Base-by-base conservation (phyloP, 2,797 vertebrate species). In the Enteromius argenteus region DNA sequence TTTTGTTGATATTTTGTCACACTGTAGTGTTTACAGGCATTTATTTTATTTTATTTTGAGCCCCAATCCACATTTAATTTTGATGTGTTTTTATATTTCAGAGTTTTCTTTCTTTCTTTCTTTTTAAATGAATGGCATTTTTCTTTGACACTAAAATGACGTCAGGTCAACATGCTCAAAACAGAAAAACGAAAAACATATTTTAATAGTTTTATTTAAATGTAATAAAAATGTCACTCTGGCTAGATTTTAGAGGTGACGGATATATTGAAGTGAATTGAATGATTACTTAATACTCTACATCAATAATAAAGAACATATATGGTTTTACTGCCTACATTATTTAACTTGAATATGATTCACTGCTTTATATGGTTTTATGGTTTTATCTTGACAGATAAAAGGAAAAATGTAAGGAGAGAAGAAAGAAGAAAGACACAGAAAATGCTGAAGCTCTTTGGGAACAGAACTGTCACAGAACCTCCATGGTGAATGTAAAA, bases 371-470 rank as follows among this genome's bases (percentile, higher is more conserved):
- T 73, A 46, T 46, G 42, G 42, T 17, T 42, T 15, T 14, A 58
- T 8, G 56, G 56, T 77, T 89, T 27, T 79, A 13, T 42, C 19
- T 66, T 37, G 3, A 53, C 84, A 87, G 86, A 83, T 42, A 78
- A 64, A 66, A 76, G 46, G 77, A 80, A 72, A 69, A 44, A 79
- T 19, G 39, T 68, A n/a, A 79, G 78, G 58, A 79, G 71, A 79
- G 42, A 30, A 15, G 81, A 62, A 14, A 27, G 79, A 56, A 87
- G 75, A 67, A 78, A 42, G 15, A 27, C 46, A 21, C 73, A 69
- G 72, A 89, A 69, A 51, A 75, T 44, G 39, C 32, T 74, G 53
- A 79, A 72, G 49, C 81, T 67, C 35, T 66, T 49, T 11, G 75
- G 35, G 15, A 84, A 83, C 80, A 71, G 19, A 73, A 79, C 81